Evolutionary conservation across 2,797 vertebrate species (phyloP).

Genomic region (Gallirallus australis): DNA sequence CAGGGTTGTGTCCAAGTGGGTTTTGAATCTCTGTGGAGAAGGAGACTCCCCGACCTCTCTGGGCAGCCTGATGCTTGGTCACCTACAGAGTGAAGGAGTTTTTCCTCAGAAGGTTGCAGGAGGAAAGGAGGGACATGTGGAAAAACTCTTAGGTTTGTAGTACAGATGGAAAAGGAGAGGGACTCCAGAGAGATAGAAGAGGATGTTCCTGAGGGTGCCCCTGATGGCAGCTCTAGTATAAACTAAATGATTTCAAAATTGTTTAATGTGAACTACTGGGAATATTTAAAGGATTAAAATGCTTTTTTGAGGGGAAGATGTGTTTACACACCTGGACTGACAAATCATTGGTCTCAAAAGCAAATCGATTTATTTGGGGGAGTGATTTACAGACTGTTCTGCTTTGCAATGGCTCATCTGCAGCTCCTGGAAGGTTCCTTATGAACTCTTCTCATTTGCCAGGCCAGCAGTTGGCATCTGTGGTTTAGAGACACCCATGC

Average conservation of each 20-base stretch:
- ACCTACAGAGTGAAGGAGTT: no score
- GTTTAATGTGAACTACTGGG: background rate
- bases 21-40: no score
- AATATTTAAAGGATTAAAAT: background rate
- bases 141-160: rapidly evolving
- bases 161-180: background rate
- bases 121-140: rapidly evolving
- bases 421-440: background rate
- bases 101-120: background rate
- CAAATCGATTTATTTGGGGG: constrained; percentile 6
- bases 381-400: background rate
- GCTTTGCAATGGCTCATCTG: background rate
- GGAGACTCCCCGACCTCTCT: no score
- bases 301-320: background rate
- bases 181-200: background rate
- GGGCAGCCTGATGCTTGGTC: no score
- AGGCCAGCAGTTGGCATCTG: background rate
- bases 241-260: background rate
- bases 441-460: background rate
- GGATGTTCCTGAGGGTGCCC: background rate
- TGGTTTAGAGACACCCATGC: background rate
- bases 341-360: background rate
- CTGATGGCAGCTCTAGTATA: background rate
- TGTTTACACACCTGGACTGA: background rate
- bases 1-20: no score